phyloP scores from a whole-genome alignment of 2,113 vertebrate genomes.

The Cheirogaleus medius region DNA sequence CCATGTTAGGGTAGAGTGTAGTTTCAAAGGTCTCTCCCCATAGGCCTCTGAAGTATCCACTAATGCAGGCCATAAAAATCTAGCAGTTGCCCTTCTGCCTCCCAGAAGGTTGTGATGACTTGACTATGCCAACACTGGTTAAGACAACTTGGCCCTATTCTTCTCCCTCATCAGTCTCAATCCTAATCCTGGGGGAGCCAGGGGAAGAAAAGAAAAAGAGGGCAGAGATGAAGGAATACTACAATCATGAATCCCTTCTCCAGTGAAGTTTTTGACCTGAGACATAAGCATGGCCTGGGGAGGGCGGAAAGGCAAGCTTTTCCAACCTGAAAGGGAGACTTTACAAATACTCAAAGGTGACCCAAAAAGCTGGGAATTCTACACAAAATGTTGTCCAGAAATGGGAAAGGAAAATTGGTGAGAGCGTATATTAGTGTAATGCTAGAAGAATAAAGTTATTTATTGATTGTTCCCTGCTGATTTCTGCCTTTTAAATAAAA shows the following conservation, averaged over 20 bases:
- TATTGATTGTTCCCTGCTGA: background rate
- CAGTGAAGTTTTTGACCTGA: background rate
- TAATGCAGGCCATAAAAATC: background rate
- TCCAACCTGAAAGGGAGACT: background rate
- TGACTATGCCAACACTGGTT: background rate
- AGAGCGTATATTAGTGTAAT: background rate
- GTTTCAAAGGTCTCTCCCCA: background rate
- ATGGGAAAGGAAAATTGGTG: background rate
- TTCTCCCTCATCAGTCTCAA: background rate
- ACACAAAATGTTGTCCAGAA: background rate
- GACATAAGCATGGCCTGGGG: background rate
- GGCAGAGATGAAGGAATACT: background rate
- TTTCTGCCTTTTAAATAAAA: background rate
- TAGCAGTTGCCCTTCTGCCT: background rate
- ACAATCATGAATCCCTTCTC: background rate
- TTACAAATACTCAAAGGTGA: background rate
- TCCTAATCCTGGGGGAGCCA: background rate
- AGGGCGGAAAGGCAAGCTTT: background rate
- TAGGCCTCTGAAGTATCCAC: background rate
- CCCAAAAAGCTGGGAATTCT: background rate
- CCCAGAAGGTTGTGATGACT: background rate
- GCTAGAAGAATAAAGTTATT: background rate
- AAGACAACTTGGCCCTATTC: background rate
- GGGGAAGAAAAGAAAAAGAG: background rate
- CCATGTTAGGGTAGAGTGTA: background rate